Percentiles rank a stretch among this genome's conserved stretches.
These are phyloP conservation scores for Anguilla obscura DNA, from an alignment of 2,797 vertebrate species.

Conservation along the genomic window DNA sequence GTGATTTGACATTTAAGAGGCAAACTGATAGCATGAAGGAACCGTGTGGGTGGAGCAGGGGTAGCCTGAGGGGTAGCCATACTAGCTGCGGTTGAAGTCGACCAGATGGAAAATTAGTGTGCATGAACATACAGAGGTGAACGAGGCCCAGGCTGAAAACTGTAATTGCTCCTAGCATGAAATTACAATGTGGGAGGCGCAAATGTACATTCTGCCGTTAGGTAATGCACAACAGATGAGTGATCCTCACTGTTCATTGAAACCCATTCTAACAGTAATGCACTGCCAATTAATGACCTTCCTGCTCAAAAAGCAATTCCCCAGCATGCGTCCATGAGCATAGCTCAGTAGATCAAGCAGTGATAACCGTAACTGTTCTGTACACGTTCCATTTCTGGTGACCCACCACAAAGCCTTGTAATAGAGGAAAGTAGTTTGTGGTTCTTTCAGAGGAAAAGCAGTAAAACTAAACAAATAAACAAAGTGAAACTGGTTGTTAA, in stretches of 20 bases:
- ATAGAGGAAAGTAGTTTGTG: background rate
- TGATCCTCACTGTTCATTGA: background rate
- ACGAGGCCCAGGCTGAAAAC: conserved; percentile 17
- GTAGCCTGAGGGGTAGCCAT: background rate
- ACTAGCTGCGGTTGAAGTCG: conserved; percentile 17
- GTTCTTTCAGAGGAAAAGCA: conserved; percentile 18
- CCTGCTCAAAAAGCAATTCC: conserved; percentile 14
- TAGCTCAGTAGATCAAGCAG: conserved; percentile 11
- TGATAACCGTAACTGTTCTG: background rate
- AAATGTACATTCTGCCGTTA: conserved; percentile 22
- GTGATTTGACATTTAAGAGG: background rate
- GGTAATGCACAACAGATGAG: conserved; percentile 40
- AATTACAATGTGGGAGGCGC: conserved; percentile 19
- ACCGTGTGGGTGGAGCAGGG: background rate
- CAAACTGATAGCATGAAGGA: background rate
- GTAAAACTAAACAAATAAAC: conserved; percentile 23
- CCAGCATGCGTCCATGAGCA: conserved; percentile 3
- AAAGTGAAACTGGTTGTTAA: background rate
- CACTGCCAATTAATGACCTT: conserved; percentile 14
- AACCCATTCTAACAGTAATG: background rate
- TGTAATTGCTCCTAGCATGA: conserved; percentile 34
- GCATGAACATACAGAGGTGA: conserved; percentile 14
- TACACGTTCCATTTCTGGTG: conserved; percentile 8
- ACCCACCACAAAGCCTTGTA: background rate
- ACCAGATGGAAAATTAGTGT: conserved; percentile 12